Evolutionary conservation across 2,113 vertebrate genomes (phyloP).

Genomic region (Gulo gulo): DNA sequence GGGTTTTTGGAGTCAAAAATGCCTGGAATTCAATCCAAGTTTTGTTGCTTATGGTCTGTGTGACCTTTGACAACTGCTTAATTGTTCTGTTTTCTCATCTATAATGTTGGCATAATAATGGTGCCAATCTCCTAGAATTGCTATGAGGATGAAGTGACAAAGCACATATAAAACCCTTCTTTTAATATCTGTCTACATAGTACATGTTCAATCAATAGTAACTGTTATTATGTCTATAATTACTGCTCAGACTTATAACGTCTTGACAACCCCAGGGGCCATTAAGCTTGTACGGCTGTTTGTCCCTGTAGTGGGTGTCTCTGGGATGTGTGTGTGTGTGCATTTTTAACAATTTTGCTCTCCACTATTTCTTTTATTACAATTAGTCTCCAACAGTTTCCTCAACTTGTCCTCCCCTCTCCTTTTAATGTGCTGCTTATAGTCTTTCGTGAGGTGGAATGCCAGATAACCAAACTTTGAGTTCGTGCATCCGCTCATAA

Average conservation of each 20-base stretch:
- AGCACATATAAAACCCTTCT: neutral
- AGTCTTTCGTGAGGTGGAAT: neutral
- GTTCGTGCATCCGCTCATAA: neutral
- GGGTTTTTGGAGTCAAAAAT: neutral
- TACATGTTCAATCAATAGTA: neutral
- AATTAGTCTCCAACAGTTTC: neutral
- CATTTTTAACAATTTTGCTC: neutral
- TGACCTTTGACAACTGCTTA: neutral
- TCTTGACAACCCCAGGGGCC: neutral
- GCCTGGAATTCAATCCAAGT: neutral
- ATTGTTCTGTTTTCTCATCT: conserved; percentile 18
- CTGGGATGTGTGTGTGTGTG: neutral
- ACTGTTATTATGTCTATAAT: conserved; percentile 40
- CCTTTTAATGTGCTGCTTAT: neutral
- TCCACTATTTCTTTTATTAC: conserved; percentile 38
- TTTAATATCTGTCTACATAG: neutral
- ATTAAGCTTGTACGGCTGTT: neutral
- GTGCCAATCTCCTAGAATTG: neutral
- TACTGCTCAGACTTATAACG: neutral
- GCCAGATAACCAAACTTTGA: neutral
- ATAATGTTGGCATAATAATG: neutral
- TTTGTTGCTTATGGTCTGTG: neutral
- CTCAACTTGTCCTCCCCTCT: neutral
- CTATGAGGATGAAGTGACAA: neutral
- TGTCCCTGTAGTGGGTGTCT: neutral